Conservation (phyloP, 2,113 vertebrate species). For the Hemiscyllium ocellatum region DNA sequence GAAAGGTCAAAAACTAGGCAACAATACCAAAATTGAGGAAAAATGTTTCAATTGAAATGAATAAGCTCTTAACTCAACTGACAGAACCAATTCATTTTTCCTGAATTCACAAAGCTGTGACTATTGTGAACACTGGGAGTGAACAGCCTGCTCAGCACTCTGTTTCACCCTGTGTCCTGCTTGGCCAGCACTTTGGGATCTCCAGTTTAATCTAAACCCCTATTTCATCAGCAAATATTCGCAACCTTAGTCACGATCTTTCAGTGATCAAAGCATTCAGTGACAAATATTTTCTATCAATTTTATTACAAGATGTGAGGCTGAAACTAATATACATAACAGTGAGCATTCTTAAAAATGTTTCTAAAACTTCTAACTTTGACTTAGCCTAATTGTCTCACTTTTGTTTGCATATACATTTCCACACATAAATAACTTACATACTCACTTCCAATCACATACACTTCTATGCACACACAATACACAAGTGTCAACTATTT, state of each 20-base stretch:
- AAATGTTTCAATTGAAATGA: constrained; percentile 20
- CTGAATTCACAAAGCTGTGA: constrained; percentile 31
- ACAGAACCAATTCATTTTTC: constrained; percentile 31
- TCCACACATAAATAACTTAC: not conserved
- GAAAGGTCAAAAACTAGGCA: not conserved
- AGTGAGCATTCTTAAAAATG: not conserved
- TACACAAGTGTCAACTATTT: not conserved
- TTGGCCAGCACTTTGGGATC: constrained; percentile 37
- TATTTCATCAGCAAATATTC: constrained; percentile 39
- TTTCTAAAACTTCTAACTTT: too few species aligned
- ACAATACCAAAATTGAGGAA: not conserved
- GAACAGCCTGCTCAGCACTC: constrained; percentile 1
- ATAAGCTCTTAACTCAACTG: constrained; percentile 33
- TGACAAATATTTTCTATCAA: constrained; percentile 11
- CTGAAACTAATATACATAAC: not conserved
- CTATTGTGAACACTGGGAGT: constrained; percentile 4
- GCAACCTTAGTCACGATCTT: constrained; percentile 24
- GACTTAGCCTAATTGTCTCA: not conserved
- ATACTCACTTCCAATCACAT: not conserved
- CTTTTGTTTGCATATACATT: not conserved
- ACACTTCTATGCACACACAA: not conserved
- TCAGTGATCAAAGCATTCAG: not conserved
- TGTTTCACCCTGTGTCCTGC: constrained; percentile 38
- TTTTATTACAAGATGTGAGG: not conserved
- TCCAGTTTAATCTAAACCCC: constrained; percentile 39